Evolutionary conservation across 1,140 invertebrate genomes (phyloP).

Genomic region (Epicauta chinensis): DNA sequence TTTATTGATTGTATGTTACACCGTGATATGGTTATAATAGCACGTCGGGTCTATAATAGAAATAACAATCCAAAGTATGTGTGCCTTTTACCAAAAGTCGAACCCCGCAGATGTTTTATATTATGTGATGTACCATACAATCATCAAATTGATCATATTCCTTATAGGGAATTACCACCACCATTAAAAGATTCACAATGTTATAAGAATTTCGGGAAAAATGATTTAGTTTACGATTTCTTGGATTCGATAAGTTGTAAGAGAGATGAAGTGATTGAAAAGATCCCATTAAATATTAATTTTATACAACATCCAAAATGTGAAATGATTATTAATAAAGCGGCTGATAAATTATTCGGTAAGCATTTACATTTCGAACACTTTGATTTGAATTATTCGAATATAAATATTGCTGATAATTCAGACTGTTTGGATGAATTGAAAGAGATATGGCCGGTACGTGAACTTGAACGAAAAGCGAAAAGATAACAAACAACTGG

Average conservation of each 20-base stretch:
- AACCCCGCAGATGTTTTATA: constrained; percentile 19
- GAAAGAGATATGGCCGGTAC: no score
- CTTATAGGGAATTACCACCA: constrained; percentile 10
- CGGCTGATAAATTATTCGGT: constrained; percentile 14
- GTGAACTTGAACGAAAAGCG: no score
- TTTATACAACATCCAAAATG: constrained; percentile 20
- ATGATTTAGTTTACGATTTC: constrained; percentile 9
- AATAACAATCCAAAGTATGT: constrained; percentile 20
- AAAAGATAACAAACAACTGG: no score
- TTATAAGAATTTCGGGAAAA: constrained; percentile 2
- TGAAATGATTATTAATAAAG: constrained; percentile 14
- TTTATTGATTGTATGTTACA: no score
- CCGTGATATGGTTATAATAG: no score
- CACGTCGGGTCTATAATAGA: constrained; percentile 18
- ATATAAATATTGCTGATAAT: no score
- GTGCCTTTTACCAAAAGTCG: constrained; percentile 20
- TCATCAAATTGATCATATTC: constrained; percentile 15
- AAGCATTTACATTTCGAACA: no score
- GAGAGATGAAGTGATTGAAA: constrained; percentile 5
- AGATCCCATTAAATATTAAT: constrained; percentile 12
- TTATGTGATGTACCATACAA: constrained; percentile 15
- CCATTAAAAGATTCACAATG: not conserved
- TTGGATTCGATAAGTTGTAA: constrained; percentile 17
- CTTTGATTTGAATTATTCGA: no score
- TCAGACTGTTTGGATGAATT: no score